phyloP scores from a whole-genome alignment of 2,113 vertebrate species.

The Lampris megalopsis region DNA sequence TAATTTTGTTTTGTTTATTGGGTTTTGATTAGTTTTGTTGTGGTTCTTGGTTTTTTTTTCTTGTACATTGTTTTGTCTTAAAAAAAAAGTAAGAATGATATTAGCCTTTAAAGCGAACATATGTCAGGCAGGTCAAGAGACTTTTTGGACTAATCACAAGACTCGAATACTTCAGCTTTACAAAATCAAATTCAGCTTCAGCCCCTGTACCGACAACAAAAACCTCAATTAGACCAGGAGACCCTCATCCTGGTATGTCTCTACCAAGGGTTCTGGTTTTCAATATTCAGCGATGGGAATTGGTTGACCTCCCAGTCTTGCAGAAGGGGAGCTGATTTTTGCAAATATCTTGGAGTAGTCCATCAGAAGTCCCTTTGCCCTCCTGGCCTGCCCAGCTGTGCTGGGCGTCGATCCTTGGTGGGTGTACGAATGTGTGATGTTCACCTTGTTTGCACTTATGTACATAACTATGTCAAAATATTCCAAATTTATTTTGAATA shows the following conservation, averaged over 20 bases:
- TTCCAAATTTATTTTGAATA: slow-evolving; percentile 93
- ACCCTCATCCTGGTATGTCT: slow-evolving; percentile 5
- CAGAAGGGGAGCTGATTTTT: slow-evolving; percentile 11
- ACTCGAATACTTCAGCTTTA: slow-evolving; percentile 35
- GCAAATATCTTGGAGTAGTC: slow-evolving; percentile 28
- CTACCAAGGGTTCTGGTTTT: slow-evolving; percentile 5
- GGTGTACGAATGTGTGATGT: slow-evolving; percentile 95
- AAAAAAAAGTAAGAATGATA: slow-evolving; percentile 73
- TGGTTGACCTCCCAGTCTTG: slow-evolving; percentile 19
- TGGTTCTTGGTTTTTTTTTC: slow-evolving; percentile 20
- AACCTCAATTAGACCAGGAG: slow-evolving; percentile 21
- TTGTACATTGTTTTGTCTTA: slow-evolving; percentile 58
- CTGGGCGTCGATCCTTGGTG: slow-evolving; percentile 89
- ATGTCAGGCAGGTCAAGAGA: slow-evolving; percentile 83
- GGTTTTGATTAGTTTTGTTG: slow-evolving; percentile 73
- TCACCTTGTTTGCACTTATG: slow-evolving; percentile 98
- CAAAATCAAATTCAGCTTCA: slow-evolving; percentile 31
- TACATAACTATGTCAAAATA: slow-evolving; percentile 94
- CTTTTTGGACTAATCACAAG: slow-evolving; percentile 59
- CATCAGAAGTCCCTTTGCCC: slow-evolving; percentile 60
- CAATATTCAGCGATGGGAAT: slow-evolving; percentile 18
- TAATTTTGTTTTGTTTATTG: slow-evolving; percentile 70
- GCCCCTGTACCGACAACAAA: slow-evolving; percentile 1
- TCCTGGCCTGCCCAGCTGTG: slow-evolving; percentile 81
- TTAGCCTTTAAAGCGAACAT: slow-evolving; percentile 82